phyloP scores from a whole-genome alignment of 35 echinoderm and acorn worm genomes.

The Apostichopus japonicus region DNA sequence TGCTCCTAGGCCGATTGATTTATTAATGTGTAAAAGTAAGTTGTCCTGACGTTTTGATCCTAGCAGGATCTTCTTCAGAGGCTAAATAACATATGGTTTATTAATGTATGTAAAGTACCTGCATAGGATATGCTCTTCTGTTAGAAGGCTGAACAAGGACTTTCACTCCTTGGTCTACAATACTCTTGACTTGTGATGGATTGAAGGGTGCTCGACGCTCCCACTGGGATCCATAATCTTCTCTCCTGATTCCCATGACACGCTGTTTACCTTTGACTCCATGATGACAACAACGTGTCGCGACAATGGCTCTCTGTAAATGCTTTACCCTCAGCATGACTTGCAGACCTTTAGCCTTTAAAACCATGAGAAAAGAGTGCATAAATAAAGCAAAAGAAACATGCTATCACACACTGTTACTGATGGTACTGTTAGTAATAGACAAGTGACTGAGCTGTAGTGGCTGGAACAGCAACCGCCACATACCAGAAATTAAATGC shows the following conservation, averaged over 20 bases:
- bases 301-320: background rate
- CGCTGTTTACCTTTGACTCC: background rate
- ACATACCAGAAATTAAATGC: too few species aligned
- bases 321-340: slow-evolving; percentile 13
- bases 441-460: too few species aligned
- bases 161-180: slow-evolving; percentile 84
- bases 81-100: too few species aligned
- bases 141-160: slow-evolving; percentile 83
- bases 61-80: too few species aligned
- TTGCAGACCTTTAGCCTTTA: background rate
- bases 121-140: slow-evolving; percentile 95
- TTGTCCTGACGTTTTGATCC: too few species aligned
- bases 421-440: too few species aligned
- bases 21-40: too few species aligned
- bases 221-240: slow-evolving; percentile 96
- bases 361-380: background rate
- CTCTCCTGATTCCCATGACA: slow-evolving; percentile 78
- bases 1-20: too few species aligned
- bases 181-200: slow-evolving; percentile 70
- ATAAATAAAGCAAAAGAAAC: background rate
- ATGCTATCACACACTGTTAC: too few species aligned
- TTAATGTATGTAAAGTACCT: slow-evolving; percentile 50
- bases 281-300: slow-evolving; percentile 8
- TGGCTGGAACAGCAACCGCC: too few species aligned
- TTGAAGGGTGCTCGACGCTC: slow-evolving; percentile 87